Conservation (phyloP, 2,797 vertebrate species). For the Tragelaphus eurycerus region DNA sequence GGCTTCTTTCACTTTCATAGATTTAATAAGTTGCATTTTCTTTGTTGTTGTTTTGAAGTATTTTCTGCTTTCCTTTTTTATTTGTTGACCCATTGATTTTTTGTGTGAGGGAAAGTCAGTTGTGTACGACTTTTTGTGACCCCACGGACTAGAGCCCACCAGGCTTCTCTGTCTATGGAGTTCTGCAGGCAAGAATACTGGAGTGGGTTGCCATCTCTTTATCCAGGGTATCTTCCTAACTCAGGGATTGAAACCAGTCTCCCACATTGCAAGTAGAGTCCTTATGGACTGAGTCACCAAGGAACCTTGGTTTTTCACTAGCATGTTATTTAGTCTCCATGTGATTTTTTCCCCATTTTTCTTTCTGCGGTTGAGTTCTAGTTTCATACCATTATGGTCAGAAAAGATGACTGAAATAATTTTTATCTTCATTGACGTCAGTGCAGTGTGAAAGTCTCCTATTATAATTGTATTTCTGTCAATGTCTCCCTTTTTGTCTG, state of each 20-base stretch:
- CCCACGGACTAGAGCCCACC: not conserved
- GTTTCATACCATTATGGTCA: not conserved
- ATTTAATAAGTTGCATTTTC: not conserved
- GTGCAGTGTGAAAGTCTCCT: not conserved
- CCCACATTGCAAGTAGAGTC: not conserved
- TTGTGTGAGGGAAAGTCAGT: not conserved
- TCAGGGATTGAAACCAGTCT: not conserved
- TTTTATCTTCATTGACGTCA: not conserved
- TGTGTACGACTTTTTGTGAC: not conserved
- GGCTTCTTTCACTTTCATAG: not conserved
- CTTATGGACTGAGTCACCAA: not conserved
- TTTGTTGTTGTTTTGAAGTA: not conserved
- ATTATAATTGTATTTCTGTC: not conserved
- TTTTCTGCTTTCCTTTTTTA: not conserved
- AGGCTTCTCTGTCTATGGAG: not conserved
- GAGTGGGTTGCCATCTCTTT: not conserved
- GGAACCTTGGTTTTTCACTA: not conserved
- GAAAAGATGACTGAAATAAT: not conserved
- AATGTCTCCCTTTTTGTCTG: not conserved
- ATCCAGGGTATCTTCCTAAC: not conserved
- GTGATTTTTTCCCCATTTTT: not conserved
- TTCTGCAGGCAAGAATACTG: not conserved
- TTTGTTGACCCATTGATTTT: not conserved
- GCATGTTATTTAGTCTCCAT: not conserved
- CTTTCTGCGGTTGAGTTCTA: not conserved